Conservation (phyloP, 2,888 invertebrate species). For the Leptopterna dolabrata region DNA sequence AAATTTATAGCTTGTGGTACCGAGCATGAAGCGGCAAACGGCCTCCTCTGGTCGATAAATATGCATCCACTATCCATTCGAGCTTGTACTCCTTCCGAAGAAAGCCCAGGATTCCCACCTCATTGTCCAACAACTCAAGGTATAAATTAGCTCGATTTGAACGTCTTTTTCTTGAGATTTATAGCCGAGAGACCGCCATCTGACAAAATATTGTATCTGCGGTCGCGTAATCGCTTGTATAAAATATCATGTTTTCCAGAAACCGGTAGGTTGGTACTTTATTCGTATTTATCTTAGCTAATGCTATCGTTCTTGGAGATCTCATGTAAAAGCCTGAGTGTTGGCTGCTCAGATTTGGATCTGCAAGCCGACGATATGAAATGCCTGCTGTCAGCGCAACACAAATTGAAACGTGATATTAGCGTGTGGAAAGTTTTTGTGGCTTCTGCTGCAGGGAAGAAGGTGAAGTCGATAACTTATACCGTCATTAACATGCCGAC, state of each 20-base stretch:
- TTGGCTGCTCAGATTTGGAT: not conserved
- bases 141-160: not conserved
- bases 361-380: not conserved
- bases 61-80: too few relatives aligned
- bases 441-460: too few relatives aligned
- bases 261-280: too few relatives aligned
- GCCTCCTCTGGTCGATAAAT: too few relatives aligned
- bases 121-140: not conserved
- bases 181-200: not conserved
- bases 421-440: not conserved
- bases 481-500: too few relatives aligned
- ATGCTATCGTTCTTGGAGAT: not conserved
- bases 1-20: too few relatives aligned
- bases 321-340: not conserved
- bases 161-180: not conserved
- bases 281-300: not conserved
- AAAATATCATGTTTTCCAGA: not conserved
- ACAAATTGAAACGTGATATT: not conserved
- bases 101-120: not conserved
- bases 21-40: too few relatives aligned
- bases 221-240: not conserved
- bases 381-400: not conserved
- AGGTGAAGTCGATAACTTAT: too few relatives aligned
- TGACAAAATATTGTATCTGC: not conserved
- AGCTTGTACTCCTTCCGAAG: too few relatives aligned